Evolutionary conservation across 2,113 vertebrate species (phyloP), one percentile per base, ranked within the genome.

Genomic region (Ophiodon elongatus): DNA sequence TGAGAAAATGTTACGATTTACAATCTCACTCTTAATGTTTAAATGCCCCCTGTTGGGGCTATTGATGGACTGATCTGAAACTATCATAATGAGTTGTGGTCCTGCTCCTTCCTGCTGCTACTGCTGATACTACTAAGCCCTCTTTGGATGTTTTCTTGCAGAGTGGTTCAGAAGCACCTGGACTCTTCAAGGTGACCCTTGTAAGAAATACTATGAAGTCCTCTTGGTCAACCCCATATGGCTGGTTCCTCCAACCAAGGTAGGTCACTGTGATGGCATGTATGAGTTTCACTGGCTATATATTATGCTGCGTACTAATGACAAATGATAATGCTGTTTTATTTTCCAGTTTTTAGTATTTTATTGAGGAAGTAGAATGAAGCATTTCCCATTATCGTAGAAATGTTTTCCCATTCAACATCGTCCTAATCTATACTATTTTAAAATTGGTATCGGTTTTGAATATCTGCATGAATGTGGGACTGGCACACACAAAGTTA

Each of bases 241-340:
- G 91, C 80, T 98, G 67, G 98, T 99, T 43, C 95, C 98, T n/a
- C 98, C 98, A 37, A 97, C 94, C 29, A 99, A 98, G 96, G 98
- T 98, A 94, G 25, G 60, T 8, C 11, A 47, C 10, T n/a, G 0
- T 60, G 6, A 57, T 9, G 21, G 45, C 45, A 2, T 25, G 15
- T 37, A 21, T 62, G 27, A n/a, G 6, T 59, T 45, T 10, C 25
- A 68, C n/a, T 21, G n/a, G 14, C 17, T 8, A 4, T 27, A 57
- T 25, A 14, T 62, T 35, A 62, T 33, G 29, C 29, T 62, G 59
- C 59, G 13, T 59, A 62, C 21, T 21, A 35, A 62, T 33, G 52
- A 29, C 47, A 50, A 50, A 50, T 8, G 47, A 19, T 54, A 47
- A 47, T 52, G 21, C 50, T 54, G 50, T 54, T 54, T n/a, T 21